These are phyloP conservation scores for Cyprinus carpio DNA, from an alignment of 2,113 vertebrate genomes.

Conservation along the genomic window DNA sequence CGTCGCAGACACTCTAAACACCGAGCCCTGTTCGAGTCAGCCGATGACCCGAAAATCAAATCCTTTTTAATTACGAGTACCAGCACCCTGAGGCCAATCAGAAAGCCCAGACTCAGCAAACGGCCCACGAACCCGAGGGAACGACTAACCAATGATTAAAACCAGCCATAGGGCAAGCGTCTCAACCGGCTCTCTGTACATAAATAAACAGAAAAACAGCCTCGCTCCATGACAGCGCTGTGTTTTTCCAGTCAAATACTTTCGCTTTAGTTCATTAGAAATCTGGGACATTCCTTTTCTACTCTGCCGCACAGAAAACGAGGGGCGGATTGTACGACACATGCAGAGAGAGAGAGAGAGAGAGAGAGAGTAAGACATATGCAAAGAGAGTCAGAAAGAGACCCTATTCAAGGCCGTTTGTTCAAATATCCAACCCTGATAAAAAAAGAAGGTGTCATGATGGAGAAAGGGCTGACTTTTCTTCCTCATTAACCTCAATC, in stretches of 20 bases:
- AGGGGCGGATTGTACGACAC: neutral
- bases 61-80: constrained; percentile 54
- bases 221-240: neutral
- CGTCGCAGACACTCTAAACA: neutral
- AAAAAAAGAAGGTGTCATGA: neutral
- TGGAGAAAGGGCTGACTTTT: neutral
- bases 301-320: constrained; percentile 39
- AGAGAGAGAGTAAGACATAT: neutral
- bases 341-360: neutral
- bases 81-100: constrained; percentile 8
- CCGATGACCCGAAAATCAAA: constrained; percentile 17
- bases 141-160: constrained; percentile 36
- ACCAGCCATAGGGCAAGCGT: neutral
- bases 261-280: constrained; percentile 26
- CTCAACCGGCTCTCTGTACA: neutral
- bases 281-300: constrained; percentile 49
- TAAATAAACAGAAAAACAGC: constrained; percentile 15
- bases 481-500: constrained; percentile 10
- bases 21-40: neutral
- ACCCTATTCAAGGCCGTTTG: neutral
- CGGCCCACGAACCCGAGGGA: neutral
- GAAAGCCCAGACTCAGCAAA: neutral
- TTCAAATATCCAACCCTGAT: neutral
- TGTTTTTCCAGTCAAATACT: constrained; percentile 20
- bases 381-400: neutral